Evolutionary conservation across 23 tunicate species (phyloP), one percentile per base, ranked within the genome.

Genomic region (Diplosoma virens): DNA sequence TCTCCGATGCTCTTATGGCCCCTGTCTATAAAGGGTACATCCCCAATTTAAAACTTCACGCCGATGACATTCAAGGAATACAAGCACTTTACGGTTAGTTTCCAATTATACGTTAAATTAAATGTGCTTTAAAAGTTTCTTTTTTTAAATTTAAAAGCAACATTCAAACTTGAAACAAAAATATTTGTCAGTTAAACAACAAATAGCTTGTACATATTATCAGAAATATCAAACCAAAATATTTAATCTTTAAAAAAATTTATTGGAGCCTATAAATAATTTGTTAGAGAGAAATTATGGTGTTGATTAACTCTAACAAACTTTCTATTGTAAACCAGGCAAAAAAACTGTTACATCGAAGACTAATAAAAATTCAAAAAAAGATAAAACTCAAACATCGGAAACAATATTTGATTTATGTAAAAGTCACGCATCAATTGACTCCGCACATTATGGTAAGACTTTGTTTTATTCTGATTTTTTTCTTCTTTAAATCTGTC

Each of bases 21-120:
- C 97, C 97, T 11, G 67, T 85, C 28, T 92, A 92, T 48, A 86
- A 85, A 36, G 97, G 97, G 4, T 92, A 92, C 45, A 74, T 66
- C 0, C 59, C 66, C 0, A 73, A 92, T 46, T 92, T 81, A 21
- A 33, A 67, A 18, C 84, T 92, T 3, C 77, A 85, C 61, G 47
- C 59, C 4, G 97, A 92, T 35, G 97, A 92, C 63, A 81, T 92
- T n/a, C 78, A 65, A 0, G 97, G 75, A 2, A 85, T 92, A 25
- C 97, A 92, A 65, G 79, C 81, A 63, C 77, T 92, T 0, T 92
- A 92, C 73, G 97, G 97, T 92, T 60, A 35, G 60, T 6, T 6
- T 58, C 20, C 23, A 6, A 6, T 21, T 17, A 6, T 58, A 21
- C 65, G 7, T 58, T 45, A 9, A n/a, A n/a, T n/a, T n/a, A n/a